Percentiles rank a stretch among this genome's conserved stretches.
These are phyloP conservation scores for Gopherus evgoodei DNA, from an alignment of 2,113 vertebrate species.

Conservation along the genomic window DNA sequence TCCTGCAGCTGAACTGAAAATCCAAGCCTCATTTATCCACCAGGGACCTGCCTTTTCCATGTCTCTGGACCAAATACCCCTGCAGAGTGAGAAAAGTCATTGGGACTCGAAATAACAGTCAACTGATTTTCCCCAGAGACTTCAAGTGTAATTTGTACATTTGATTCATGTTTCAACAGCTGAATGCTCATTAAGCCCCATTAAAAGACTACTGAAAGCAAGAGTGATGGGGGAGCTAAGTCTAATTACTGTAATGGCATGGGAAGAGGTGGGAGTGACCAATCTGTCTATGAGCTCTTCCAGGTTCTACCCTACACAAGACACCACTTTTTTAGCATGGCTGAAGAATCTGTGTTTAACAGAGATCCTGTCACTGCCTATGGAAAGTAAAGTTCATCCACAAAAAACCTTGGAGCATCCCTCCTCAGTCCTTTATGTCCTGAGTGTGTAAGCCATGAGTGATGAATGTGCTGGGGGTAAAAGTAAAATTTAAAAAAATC, in stretches of 20 bases:
- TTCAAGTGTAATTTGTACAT: slow-evolving; percentile 39
- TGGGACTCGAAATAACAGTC: neutral
- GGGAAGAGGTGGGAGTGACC: neutral
- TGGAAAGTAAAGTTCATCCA: slow-evolving; percentile 61
- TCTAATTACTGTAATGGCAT: neutral
- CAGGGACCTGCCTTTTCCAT: neutral
- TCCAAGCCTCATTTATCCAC: neutral
- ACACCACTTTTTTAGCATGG: slow-evolving; percentile 41
- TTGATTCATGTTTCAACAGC: slow-evolving; percentile 35
- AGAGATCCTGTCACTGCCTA: slow-evolving; percentile 61
- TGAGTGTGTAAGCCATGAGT: slow-evolving; percentile 55
- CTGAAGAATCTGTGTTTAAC: slow-evolving; percentile 61
- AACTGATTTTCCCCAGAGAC: neutral
- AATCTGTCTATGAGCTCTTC: neutral
- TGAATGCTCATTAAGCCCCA: slow-evolving; percentile 50
- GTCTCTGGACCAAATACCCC: neutral
- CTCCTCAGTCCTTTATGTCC: slow-evolving; percentile 67
- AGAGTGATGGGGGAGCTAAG: neutral
- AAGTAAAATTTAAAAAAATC: slow-evolving; percentile 69
- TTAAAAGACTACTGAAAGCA: slow-evolving; percentile 18
- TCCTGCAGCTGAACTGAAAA: slow-evolving; percentile 15
- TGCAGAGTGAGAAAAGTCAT: neutral
- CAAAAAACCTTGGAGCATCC: slow-evolving; percentile 74
- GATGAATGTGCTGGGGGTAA: slow-evolving; percentile 69
- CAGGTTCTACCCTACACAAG: neutral